Percentiles rank a stretch among this genome's conserved stretches.
Conservation (phyloP, 2,888 invertebrate genomes). For the Lasioglossum leucozonium region DNA sequence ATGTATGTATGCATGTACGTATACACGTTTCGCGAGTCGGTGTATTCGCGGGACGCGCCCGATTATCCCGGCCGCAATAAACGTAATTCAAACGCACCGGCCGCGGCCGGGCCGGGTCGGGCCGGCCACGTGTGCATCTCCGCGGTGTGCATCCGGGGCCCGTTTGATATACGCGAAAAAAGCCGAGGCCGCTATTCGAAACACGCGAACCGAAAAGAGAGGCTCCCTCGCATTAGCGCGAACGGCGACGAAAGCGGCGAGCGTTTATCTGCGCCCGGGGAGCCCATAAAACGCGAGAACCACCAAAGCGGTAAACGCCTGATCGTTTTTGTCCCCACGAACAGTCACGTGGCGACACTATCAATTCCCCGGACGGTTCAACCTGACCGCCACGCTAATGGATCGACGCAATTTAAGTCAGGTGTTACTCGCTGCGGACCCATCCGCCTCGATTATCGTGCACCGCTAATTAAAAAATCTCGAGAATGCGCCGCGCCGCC, state of each 20-base stretch:
- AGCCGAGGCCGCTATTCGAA: slow-evolving; percentile 6
- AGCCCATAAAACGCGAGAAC: slow-evolving; percentile 58
- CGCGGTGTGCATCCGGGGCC: slow-evolving; percentile 26
- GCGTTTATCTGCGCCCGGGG: slow-evolving; percentile 57
- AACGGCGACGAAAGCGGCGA: slow-evolving; percentile 44
- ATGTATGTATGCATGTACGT: slow-evolving; percentile 5
- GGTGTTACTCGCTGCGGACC: neutral
- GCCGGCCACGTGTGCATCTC: slow-evolving; percentile 11
- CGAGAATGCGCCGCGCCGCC: neutral
- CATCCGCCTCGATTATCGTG: slow-evolving; percentile 21
- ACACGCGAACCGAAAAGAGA: slow-evolving; percentile 7
- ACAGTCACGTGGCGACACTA: slow-evolving; percentile 39
- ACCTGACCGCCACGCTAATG: slow-evolving; percentile 44
- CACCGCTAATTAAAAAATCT: slow-evolving; percentile 42
- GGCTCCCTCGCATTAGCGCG: slow-evolving; percentile 47
- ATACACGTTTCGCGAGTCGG: slow-evolving; percentile 2
- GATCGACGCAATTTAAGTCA: slow-evolving; percentile 45
- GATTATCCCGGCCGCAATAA: slow-evolving; percentile 57
- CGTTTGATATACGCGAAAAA: slow-evolving; percentile 27
- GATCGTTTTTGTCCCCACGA: slow-evolving; percentile 47
- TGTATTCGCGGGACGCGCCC: slow-evolving; percentile 19
- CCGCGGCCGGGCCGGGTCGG: no score
- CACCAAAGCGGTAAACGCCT: slow-evolving; percentile 25
- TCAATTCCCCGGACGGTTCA: slow-evolving; percentile 55
- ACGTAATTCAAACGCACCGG: slow-evolving; percentile 47